phyloP scores from a whole-genome alignment of 35 echinoderm and acorn worm genomes.

The Heliocidaris erythrogramma region DNA sequence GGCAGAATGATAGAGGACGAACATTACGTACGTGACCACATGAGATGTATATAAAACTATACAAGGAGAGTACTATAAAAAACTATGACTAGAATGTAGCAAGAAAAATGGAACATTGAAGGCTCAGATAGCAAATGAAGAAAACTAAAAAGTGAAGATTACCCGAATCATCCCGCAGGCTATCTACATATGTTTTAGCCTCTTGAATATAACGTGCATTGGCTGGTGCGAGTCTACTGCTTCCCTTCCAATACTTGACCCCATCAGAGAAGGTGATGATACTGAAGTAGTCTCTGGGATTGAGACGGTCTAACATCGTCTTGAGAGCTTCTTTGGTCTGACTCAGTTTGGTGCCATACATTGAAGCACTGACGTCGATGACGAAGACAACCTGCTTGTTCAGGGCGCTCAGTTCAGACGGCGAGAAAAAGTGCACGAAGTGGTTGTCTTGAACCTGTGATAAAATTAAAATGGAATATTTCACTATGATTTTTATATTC shows the following conservation, averaged over 20 bases:
- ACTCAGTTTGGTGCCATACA: conserved; percentile 84
- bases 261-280: conserved; percentile 87
- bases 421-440: conserved; percentile 97
- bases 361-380: conserved; percentile 94
- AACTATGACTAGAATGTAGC: neutral
- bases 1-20: neutral
- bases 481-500: no score
- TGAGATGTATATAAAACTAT: neutral
- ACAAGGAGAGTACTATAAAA: neutral
- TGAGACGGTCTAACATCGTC: conserved; percentile 76
- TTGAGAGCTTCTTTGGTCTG: conserved; percentile 92
- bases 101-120: neutral
- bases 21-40: neutral
- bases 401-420: conserved; percentile 58
- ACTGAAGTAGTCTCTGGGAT: conserved; percentile 78
- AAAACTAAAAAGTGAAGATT: neutral
- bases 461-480: neutral
- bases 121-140: neutral
- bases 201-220: conserved; percentile 60
- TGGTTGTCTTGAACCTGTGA: conserved; percentile 80
- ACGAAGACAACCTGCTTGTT: conserved; percentile 87
- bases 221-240: conserved; percentile 61
- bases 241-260: conserved; percentile 68
- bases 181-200: conserved; percentile 83
- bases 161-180: conserved; percentile 79